phyloP scores from a whole-genome alignment of 2,113 vertebrate genomes.

The Pongo pygmaeus region DNA sequence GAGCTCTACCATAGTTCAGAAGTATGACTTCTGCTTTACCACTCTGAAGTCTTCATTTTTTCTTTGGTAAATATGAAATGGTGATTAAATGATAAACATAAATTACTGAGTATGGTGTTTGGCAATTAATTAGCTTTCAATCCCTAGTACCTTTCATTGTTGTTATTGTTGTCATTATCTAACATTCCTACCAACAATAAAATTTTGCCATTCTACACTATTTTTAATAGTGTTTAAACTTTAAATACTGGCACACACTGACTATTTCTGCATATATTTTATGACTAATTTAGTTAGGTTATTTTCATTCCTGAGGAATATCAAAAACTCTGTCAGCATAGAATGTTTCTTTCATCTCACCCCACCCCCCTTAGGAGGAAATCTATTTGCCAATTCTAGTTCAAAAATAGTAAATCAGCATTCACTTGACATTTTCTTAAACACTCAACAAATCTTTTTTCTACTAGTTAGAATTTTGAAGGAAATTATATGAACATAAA shows the following conservation, averaged over 20 bases:
- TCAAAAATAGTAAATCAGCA: slow-evolving; percentile 58
- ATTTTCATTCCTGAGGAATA: slow-evolving; percentile 49
- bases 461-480: slow-evolving; percentile 32
- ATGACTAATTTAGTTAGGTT: slow-evolving; percentile 42
- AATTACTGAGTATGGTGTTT: not conserved
- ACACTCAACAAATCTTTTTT: slow-evolving; percentile 34
- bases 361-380: not conserved
- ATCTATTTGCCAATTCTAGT: slow-evolving; percentile 34
- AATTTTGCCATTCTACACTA: slow-evolving; percentile 15
- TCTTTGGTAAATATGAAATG: not conserved
- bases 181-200: slow-evolving; percentile 20
- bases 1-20: not conserved
- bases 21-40: not conserved
- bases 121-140: not conserved
- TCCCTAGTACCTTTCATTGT: not conserved
- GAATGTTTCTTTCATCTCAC: slow-evolving; percentile 10
- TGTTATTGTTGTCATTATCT: not conserved
- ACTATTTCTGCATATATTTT: slow-evolving; percentile 57
- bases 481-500: slow-evolving; percentile 37
- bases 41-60: not conserved
- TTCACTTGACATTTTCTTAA: slow-evolving; percentile 53
- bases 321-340: slow-evolving; percentile 36
- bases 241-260: slow-evolving; percentile 14
- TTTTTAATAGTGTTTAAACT: slow-evolving; percentile 46
- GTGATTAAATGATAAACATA: not conserved